Evolutionary conservation across 2,888 invertebrate genomes (phyloP), one percentile per base, ranked within the genome.

Genomic region (Eristalis intricaria): DNA sequence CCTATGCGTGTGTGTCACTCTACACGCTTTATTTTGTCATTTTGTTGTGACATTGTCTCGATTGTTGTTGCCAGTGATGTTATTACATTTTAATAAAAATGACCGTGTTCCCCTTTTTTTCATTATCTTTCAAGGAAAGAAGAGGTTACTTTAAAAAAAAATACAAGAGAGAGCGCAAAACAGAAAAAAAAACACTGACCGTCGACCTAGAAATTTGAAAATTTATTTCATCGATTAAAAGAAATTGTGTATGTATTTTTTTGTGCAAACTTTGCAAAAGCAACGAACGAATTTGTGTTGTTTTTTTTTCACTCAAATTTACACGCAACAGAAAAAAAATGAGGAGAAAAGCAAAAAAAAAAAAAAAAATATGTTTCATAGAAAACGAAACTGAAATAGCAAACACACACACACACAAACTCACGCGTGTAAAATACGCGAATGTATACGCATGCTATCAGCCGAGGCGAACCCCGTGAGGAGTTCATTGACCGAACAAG

Each of bases 71-170:
- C 75, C 38, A 15, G 50, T 64, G 22, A 66, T 71, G 35, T 74
- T 63, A 79, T 90, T 89, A 90, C 90, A 90, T 90, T 91, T 90
- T 91, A 91, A 91, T 91, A 91, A 90, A 91, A 91, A 90, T 91
- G 92, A 90, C 92, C 92, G 91, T 92, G 92, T 91, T 90, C 92
- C 90, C 91, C 90, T 91, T 91, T 50, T 50, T 19, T 50, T 89
- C 90, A 90, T 92, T 92, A 92, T 92, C 92, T 92, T 90, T 92
- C 92, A 92, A 92, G 92, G 92, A 92, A 91, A 92, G 90, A 87
- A 87, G 87, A 87, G 84, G 84, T 87, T 84, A 76, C 87, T 84
- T 84, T 71, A 84, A 64, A 80, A 63, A 65, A 43, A 79, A 70
- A 32, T 1, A 32, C 10, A 1, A 29, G 8, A 23, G 13, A 58